These are phyloP conservation scores for Lepas anatifera DNA, from an alignment of 2,888 invertebrate species.

Conservation along the genomic window DNA sequence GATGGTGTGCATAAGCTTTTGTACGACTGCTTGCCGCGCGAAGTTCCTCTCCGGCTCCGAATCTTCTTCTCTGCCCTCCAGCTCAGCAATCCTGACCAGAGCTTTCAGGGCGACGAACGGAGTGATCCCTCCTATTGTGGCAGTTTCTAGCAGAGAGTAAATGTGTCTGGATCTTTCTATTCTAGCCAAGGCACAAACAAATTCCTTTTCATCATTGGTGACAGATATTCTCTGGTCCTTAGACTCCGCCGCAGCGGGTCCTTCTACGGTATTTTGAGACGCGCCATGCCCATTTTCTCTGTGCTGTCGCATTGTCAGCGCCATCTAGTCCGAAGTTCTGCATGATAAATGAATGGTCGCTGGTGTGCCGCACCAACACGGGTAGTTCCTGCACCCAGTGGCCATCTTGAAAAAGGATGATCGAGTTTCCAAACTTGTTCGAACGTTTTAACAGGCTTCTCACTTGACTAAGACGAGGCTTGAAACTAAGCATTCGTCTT, in stretches of 20 bases:
- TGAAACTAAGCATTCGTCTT: background rate
- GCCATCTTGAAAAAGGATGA: constrained; percentile 53
- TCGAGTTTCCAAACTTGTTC: constrained; percentile 34
- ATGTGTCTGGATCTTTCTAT: constrained; percentile 33
- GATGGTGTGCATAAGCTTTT: constrained; percentile 39
- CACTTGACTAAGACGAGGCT: background rate
- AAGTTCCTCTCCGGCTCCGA: constrained; percentile 36
- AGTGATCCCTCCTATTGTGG: constrained; percentile 39
- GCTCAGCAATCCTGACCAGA: constrained; percentile 30
- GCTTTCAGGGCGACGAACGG: constrained; percentile 37
- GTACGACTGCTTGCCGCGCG: constrained; percentile 35
- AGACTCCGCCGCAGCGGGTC: no score
- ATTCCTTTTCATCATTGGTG: constrained; percentile 21
- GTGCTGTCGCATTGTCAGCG: no score
- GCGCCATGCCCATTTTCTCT: no score
- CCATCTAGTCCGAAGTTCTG: background rate
- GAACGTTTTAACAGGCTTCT: background rate
- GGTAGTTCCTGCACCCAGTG: constrained; percentile 54
- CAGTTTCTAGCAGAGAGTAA: constrained; percentile 36
- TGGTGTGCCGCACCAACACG: constrained; percentile 43
- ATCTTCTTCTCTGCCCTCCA: background rate
- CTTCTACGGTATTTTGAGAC: no score
- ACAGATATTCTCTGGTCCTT: no score
- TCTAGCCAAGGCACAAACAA: constrained; percentile 30
- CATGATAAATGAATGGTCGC: constrained; percentile 13